phyloP scores from a whole-genome alignment of 1,140 invertebrate species.

The Drosophila nikananu region DNA sequence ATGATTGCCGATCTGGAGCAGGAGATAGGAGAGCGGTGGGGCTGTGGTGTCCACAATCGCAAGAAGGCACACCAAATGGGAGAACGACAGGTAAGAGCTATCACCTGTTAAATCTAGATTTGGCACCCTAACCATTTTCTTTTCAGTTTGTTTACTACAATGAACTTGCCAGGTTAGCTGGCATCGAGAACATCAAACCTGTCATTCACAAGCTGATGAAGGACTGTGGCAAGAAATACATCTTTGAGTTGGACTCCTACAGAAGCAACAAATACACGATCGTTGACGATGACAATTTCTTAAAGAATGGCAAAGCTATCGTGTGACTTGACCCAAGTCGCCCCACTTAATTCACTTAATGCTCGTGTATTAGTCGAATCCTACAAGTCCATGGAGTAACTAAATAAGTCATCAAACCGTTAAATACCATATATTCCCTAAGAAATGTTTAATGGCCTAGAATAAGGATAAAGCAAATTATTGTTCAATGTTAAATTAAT shows the following conservation, averaged over 20 bases:
- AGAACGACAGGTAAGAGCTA: conserved; percentile 88
- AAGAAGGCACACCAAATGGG: conserved; percentile 92
- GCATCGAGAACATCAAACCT: conserved; percentile 87
- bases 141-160: conserved; percentile 90
- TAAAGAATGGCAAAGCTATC: conserved; percentile 65
- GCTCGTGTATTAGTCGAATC: conserved; percentile 15
- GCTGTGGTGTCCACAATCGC: conserved; percentile 86
- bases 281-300: conserved; percentile 88
- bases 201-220: conserved; percentile 90
- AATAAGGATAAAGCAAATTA: not conserved
- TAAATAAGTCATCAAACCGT: conserved; percentile 2
- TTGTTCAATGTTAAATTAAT: conserved; percentile 3
- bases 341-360: not conserved
- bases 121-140: not conserved
- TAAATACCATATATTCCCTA: not conserved
- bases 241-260: conserved; percentile 89
- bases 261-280: conserved; percentile 88
- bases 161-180: conserved; percentile 88
- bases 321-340: not conserved
- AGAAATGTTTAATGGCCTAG: conserved; percentile 2
- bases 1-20: conserved; percentile 89
- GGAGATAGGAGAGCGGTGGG: conserved; percentile 87
- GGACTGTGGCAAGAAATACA: conserved; percentile 88
- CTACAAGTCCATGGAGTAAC: not conserved
- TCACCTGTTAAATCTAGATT: not conserved